Base-by-base conservation (phyloP, 2,113 vertebrate species). In the Nipponia nippon region DNA sequence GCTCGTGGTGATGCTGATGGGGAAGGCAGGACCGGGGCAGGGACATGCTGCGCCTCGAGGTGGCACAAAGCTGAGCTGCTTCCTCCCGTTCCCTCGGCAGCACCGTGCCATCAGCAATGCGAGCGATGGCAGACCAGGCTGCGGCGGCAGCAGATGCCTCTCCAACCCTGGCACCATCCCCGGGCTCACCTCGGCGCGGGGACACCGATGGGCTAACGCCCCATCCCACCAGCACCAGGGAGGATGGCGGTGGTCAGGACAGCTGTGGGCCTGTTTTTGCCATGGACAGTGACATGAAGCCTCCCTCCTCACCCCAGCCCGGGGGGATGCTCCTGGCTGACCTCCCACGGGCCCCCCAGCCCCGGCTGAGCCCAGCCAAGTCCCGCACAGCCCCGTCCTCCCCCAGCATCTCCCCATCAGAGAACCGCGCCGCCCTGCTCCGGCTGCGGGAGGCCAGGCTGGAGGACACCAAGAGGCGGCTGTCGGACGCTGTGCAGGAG, bases 341-440 rank as follows among this genome's bases (percentile, higher is more conserved):
- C 77, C 95, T 97, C 78, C 97, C 83, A 0, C 26, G 76, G 40
- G 40, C 0, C 4, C 96, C 98, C 5, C 98, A 97, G 72, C 97
- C 98, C 13, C 66, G 98, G 38, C 97, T 99, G 65, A 98, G 95
- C 96, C 98, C 99, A 0, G 99, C 99, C 32, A 99, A 98, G 96
- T 99, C 99, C 5, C 98, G 97, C 58, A 99, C 99, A 0, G 99
- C 99, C 2, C 99, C 99, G 0, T 97, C 99, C 2, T 99, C 99
- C 6, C 99, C 99, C 14, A 98, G 95, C 34, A 66, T 97, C 30
- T 99, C 98, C 14, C 98, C 99, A 0, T 97, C 97, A 0, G 98
- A 97, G n/a, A 97, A 92, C 98, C 98, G 98, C 38, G 97, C 98
- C 4, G 85, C 98, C 38, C 99, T 99, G 98, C 99, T 99, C 76